Evolutionary conservation across 2,113 vertebrate genomes (phyloP).

Genomic region (Hoplias malabaricus): DNA sequence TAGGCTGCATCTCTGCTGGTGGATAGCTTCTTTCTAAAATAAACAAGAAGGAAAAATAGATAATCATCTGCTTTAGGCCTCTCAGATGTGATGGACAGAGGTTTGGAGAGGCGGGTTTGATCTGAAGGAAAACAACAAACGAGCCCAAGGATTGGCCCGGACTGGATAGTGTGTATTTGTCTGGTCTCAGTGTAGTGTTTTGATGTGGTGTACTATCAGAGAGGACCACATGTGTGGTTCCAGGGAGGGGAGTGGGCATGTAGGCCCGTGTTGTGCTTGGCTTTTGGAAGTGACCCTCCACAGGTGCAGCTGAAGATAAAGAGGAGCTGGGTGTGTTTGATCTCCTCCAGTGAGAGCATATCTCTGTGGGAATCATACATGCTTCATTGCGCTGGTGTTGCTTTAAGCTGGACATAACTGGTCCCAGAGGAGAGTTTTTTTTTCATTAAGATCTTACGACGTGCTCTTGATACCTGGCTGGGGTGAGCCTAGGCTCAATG

Average conservation of each 20-base stretch:
- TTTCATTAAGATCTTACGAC: conserved; percentile 8
- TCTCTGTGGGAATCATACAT: conserved; percentile 35
- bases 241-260: conserved; percentile 18
- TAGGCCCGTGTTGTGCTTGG: conserved; percentile 40
- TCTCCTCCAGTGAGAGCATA: conserved; percentile 16
- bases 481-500: not conserved
- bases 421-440: not conserved
- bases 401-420: conserved; percentile 33
- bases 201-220: conserved; percentile 50
- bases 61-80: conserved; percentile 3
- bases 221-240: conserved; percentile 36
- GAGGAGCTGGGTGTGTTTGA: conserved; percentile 38
- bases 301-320: conserved; percentile 51
- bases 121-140: conserved; percentile 26
- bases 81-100: not conserved
- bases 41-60: conserved; percentile 19
- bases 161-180: conserved; percentile 11
- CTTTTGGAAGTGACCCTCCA: conserved; percentile 38
- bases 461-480: not conserved
- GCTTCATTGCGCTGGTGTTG: conserved; percentile 22
- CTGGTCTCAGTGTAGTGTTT: conserved; percentile 23
- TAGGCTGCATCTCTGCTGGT: not conserved
- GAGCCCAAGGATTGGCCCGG: conserved; percentile 7
- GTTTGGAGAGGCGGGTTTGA: not conserved
- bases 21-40: not conserved